phyloP scores from a whole-genome alignment of 2,888 invertebrate species.

The Steromphala cineraria region DNA sequence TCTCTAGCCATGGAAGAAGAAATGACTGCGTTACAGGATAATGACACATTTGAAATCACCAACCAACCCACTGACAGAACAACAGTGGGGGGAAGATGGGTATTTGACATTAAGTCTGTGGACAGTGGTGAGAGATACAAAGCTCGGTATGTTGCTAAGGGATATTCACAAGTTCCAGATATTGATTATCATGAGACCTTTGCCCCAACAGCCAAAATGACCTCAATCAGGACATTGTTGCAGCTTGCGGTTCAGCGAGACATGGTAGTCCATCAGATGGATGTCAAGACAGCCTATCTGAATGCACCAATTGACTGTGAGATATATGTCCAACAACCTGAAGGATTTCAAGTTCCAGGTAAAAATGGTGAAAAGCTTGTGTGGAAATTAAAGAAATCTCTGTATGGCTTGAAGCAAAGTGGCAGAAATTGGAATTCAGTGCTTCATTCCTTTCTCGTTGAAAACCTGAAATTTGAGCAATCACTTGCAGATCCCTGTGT shows the following conservation, averaged over 20 bases:
- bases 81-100: neutral
- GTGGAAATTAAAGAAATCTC: neutral
- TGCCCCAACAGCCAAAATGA: neutral
- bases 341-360: neutral
- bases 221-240: neutral
- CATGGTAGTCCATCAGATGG: conserved; percentile 21
- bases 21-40: conserved; percentile 11
- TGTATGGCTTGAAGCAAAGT: too few relatives aligned
- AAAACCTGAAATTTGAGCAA: neutral
- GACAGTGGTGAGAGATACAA: too few relatives aligned
- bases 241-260: conserved; percentile 5
- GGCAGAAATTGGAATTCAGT: neutral
- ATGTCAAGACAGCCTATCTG: neutral
- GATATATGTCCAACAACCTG: neutral
- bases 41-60: conserved; percentile 6
- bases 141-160: too few relatives aligned
- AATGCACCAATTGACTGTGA: conserved; percentile 14
- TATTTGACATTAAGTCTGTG: neutral
- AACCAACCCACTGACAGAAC: neutral
- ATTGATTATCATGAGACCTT: conserved; percentile 26
- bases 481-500: neutral
- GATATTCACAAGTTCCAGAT: neutral
- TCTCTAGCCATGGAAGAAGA: conserved; percentile 15
- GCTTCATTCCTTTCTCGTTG: neutral
- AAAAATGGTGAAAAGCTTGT: neutral